These are phyloP conservation scores for Cirrhinus mrigala DNA, from an alignment of 2,797 vertebrate genomes.

Conservation along the genomic window DNA sequence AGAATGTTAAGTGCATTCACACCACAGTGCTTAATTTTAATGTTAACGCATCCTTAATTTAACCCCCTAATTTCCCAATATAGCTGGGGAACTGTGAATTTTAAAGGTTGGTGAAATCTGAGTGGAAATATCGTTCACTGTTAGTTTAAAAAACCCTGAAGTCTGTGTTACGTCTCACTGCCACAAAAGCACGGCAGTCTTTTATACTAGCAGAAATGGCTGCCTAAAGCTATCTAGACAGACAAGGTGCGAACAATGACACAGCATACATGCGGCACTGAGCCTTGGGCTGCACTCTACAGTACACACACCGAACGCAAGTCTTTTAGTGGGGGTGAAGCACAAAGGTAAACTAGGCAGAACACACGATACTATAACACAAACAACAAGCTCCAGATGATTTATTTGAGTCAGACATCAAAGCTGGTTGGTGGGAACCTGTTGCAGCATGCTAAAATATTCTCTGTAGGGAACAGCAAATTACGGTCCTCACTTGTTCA, in stretches of 20 bases:
- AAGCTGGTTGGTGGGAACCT: conserved; percentile 32
- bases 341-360: conserved; percentile 25
- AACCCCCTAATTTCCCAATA: background rate
- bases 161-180: background rate
- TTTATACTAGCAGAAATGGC: conserved; percentile 24
- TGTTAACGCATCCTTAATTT: background rate
- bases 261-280: conserved; percentile 8
- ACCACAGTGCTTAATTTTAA: background rate
- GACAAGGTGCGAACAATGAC: conserved; percentile 31
- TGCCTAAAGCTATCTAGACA: conserved; percentile 35
- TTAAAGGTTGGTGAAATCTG: background rate
- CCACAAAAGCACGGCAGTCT: background rate
- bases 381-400: conserved; percentile 1
- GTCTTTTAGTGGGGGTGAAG: conserved; percentile 8
- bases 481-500: conserved; percentile 35
- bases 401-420: conserved; percentile 18
- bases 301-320: conserved; percentile 10
- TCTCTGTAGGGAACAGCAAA: conserved; percentile 29
- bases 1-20: background rate
- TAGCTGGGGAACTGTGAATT: background rate
- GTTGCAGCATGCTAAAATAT: conserved; percentile 50
- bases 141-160: conserved; percentile 12
- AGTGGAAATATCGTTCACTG: conserved; percentile 3
- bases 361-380: conserved; percentile 12
- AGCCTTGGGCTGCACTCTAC: conserved; percentile 45